Evolutionary conservation across 2,797 vertebrate species (phyloP).

Genomic region (Coregonus sp.): DNA sequence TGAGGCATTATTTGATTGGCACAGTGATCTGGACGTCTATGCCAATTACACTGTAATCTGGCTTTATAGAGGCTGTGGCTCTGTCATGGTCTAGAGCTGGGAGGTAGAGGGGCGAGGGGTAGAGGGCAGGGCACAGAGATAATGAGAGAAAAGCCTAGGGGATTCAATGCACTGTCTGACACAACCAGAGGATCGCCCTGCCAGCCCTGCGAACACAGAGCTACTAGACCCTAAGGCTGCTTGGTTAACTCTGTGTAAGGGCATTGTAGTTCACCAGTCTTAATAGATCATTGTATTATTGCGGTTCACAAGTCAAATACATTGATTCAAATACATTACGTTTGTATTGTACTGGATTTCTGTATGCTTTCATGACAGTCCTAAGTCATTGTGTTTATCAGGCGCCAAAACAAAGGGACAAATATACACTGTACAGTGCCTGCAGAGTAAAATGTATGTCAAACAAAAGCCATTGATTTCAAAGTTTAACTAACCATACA

Average conservation of each 20-base stretch:
- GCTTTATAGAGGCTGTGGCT: conserved; percentile 47
- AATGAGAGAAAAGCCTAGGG: background rate
- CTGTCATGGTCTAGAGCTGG: conserved; percentile 57
- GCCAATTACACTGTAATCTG: conserved; percentile 68
- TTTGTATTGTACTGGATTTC: conserved; percentile 2
- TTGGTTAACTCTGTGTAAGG: background rate
- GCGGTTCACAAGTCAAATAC: background rate
- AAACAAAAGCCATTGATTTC: too few species aligned
- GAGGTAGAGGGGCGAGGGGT: background rate
- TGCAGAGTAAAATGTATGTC: background rate
- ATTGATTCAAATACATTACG: background rate
- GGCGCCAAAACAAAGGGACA: background rate
- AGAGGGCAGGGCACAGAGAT: background rate
- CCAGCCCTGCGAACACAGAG: too few species aligned
- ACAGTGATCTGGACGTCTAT: conserved; percentile 64
- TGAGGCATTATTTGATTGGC: conserved; percentile 71
- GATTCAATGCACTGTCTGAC: background rate
- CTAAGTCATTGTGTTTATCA: background rate
- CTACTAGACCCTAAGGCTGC: background rate
- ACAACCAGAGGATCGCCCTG: background rate
- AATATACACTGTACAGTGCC: background rate
- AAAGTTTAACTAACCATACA: background rate
- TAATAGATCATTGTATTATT: background rate
- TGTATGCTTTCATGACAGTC: background rate
- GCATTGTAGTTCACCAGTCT: background rate